Evolutionary conservation across 1,140 invertebrate species (phyloP).

Genomic region (Lepidurus couesii): DNA sequence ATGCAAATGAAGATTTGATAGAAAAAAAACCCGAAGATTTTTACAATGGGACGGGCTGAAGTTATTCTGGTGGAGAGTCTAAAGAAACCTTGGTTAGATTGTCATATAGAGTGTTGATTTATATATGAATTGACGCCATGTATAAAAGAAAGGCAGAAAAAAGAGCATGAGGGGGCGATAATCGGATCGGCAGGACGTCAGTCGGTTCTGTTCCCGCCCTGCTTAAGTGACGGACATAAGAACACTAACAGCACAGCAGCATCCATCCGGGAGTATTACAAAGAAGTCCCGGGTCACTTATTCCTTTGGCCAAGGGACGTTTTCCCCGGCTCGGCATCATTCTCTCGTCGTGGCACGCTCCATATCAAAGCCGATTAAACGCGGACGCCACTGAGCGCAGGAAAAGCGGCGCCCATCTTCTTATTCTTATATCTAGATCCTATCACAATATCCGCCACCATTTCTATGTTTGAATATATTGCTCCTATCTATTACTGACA

Average conservation of each 20-base stretch:
- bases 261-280: constrained; percentile 21
- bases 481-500: constrained; percentile 2
- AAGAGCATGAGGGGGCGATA: constrained; percentile 17
- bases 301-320: neutral
- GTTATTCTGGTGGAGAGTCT: neutral
- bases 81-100: neutral
- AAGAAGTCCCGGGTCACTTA: constrained; percentile 14
- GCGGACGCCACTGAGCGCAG: constrained; percentile 7
- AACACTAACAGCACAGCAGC: constrained; percentile 9
- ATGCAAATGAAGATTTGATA: too few species aligned
- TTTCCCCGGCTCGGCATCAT: neutral
- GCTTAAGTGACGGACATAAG: constrained; percentile 21
- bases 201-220: constrained; percentile 20
- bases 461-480: neutral
- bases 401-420: constrained; percentile 16
- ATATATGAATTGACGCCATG: neutral
- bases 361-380: constrained; percentile 10
- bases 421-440: constrained; percentile 14
- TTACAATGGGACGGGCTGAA: too few species aligned
- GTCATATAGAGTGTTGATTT: neutral
- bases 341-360: constrained; percentile 12
- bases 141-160: constrained; percentile 3
- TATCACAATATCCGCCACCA: neutral
- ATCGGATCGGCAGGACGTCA: constrained; percentile 17
- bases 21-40: too few species aligned